phyloP scores from a whole-genome alignment of 2,888 invertebrate species.

The Exocentrus adspersus region DNA sequence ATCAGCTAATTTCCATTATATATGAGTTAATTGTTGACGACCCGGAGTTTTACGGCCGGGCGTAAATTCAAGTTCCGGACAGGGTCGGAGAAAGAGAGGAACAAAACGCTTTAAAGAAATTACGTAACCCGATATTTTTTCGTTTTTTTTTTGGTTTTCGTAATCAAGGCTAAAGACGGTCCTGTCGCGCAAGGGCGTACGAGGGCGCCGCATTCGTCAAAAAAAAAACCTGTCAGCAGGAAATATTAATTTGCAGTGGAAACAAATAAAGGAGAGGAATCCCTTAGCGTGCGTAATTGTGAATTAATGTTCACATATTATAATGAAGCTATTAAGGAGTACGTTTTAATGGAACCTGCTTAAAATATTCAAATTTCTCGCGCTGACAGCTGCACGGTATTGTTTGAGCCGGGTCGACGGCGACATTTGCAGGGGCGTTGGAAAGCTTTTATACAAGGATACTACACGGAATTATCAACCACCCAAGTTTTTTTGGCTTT shows the following conservation, averaged over 20 bases:
- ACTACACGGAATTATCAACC: too few relatives aligned
- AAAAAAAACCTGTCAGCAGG: constrained; percentile 38
- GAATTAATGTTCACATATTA: constrained; percentile 50
- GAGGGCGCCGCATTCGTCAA: constrained; percentile 42
- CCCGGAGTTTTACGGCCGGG: not conserved
- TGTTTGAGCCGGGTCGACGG: constrained; percentile 30
- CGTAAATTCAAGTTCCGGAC: too few relatives aligned
- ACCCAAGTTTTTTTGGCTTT: too few relatives aligned
- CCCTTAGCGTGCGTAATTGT: constrained; percentile 49
- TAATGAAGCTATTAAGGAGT: constrained; percentile 49
- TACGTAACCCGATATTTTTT: too few relatives aligned
- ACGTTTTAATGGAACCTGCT: constrained; percentile 52
- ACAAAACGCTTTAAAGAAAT: too few relatives aligned
- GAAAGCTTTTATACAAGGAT: not conserved
- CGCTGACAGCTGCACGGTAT: constrained; percentile 49
- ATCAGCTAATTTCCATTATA: constrained; percentile 31
- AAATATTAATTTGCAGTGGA: constrained; percentile 42
- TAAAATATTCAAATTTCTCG: constrained; percentile 55
- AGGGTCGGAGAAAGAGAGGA: too few relatives aligned
- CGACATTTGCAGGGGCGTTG: constrained; percentile 15
- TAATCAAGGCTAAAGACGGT: not conserved
- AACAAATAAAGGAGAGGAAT: constrained; percentile 41
- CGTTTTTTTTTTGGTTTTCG: too few relatives aligned
- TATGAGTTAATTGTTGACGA: constrained; percentile 31
- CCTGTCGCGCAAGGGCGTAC: not conserved